Base-by-base conservation (phyloP, 2,113 vertebrate species). In the Tragelaphus scriptus region DNA sequence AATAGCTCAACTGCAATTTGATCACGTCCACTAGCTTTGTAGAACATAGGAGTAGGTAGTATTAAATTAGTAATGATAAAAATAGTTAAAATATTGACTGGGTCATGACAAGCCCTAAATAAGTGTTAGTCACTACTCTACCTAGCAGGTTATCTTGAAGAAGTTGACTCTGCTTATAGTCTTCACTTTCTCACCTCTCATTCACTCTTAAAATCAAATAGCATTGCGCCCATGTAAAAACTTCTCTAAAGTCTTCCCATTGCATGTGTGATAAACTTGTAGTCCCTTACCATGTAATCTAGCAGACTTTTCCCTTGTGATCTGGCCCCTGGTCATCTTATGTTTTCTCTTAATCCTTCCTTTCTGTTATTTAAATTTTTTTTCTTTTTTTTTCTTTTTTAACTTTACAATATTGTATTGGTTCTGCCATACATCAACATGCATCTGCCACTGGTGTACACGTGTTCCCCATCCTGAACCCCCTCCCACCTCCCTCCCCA, bases 121-220 rank as follows among this genome's bases (percentile, higher is more conserved):
- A 87, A 84, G 32, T 53, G 11, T 68, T 91, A 49, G 19, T 92
- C 93, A 71, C 30, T 95, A 65, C 5, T 84, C 32, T 63, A 28
- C 51, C 28, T 25, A 90, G 49, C 53, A 68, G 10, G 17, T 21
- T 95, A 59, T 40, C 16, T 71, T 96, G 44, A 92, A 14, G 56
- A 89, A 86, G 25, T 17, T 96, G n/a, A 63, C 21, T 61, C 15
- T 17, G 84, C 59, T 84, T 90, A 68, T 75, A 30, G 15, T 79
- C 68, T 92, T 53, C 3, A 61, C 51, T 55, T 90, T 58, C 23
- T 85, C 14, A 80, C 21, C 14, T 44, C 28, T 95, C 81, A 55
- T 28, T 68, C 30, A 65, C 17, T 89, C 44, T 94, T 97, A 90
- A 96, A 97, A 84, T 47, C 51, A 90, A 79, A 23, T 79, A 84